Percentiles rank a stretch among this genome's conserved stretches.
phyloP scores from a whole-genome alignment of 2,113 vertebrate genomes.

The Pteruthius melanotis region DNA sequence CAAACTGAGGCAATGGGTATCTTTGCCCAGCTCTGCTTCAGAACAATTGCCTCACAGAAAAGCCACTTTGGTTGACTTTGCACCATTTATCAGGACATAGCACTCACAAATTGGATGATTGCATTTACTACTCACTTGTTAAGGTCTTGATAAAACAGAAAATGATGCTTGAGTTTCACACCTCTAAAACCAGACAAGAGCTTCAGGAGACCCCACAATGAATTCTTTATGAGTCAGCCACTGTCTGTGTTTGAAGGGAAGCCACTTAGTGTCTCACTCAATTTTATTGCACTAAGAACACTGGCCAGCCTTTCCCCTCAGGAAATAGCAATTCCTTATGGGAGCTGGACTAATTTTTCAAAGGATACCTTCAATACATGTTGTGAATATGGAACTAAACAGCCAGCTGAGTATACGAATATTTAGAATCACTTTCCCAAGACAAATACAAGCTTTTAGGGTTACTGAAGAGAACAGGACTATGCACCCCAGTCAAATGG shows the following conservation, averaged over 20 bases:
- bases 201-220: neutral
- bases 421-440: conserved; percentile 1
- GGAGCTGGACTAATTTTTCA: conserved; percentile 15
- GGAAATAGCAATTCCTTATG: neutral
- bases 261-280: neutral
- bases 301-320: neutral
- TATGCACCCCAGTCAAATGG: accelerated
- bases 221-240: neutral
- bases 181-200: neutral
- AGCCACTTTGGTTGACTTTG: conserved; percentile 3
- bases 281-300: neutral
- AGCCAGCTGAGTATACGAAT: conserved; percentile 3
- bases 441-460: neutral
- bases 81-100: neutral
- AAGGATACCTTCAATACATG: neutral
- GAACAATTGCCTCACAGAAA: neutral
- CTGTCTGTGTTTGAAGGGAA: neutral
- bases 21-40: neutral
- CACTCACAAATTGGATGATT: neutral
- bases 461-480: neutral
- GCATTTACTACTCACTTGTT: neutral
- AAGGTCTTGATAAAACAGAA: conserved; percentile 27
- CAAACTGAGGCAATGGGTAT: neutral
- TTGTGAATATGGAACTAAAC: conserved; percentile 1
- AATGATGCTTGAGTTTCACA: conserved; percentile 1